These are phyloP conservation scores for Nyctalus aviator DNA, from an alignment of 2,797 vertebrate species.

Conservation along the genomic window DNA sequence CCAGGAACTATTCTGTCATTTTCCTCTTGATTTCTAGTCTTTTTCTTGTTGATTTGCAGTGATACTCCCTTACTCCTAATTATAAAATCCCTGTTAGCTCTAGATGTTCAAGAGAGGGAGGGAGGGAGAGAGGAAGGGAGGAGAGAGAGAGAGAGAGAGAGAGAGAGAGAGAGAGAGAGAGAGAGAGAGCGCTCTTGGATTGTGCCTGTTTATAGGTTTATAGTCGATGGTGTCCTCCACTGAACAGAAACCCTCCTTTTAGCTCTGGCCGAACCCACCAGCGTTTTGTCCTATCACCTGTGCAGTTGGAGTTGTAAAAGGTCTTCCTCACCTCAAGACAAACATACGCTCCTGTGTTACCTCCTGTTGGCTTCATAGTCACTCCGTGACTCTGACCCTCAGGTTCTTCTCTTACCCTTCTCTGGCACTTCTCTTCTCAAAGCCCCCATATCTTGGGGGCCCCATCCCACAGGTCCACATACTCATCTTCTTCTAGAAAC, in stretches of 20 bases:
- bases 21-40: background rate
- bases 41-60: background rate
- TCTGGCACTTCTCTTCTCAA: background rate
- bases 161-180: no score
- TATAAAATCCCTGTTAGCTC: background rate
- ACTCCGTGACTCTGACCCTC: background rate
- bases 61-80: background rate
- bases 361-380: background rate
- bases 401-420: background rate
- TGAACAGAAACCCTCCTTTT: background rate
- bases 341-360: rapidly evolving
- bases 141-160: no score
- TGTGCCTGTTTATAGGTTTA: rapidly evolving
- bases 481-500: background rate
- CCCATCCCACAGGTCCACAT: background rate
- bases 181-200: no score
- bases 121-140: no score
- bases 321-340: background rate
- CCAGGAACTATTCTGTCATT: background rate
- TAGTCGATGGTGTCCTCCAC: background rate
- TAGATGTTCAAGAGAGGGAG: no score
- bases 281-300: background rate
- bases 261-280: background rate
- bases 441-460: background rate
- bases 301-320: no score